Percentiles rank a stretch among this genome's conserved stretches.
These are phyloP conservation scores for Pteria penguin DNA, from an alignment of 2,888 invertebrate genomes.

Conservation along the genomic window DNA sequence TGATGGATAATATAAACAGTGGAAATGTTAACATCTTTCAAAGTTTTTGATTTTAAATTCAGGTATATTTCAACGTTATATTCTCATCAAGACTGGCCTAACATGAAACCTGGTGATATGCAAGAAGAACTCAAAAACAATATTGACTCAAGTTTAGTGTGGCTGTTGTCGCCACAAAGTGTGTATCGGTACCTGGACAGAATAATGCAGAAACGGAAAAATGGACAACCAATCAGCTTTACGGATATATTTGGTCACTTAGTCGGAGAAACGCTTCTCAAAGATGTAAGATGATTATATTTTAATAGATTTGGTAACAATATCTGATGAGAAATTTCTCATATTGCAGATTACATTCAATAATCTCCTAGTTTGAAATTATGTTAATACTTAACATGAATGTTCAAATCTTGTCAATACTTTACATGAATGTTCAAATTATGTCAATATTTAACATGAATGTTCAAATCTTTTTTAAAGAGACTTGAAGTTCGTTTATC, in stretches of 20 bases:
- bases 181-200: slow-evolving; percentile 74
- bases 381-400: too few species aligned
- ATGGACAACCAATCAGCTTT: slow-evolving; percentile 81
- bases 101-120: slow-evolving; percentile 76
- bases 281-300: slow-evolving; percentile 77
- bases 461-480: slow-evolving; percentile 57
- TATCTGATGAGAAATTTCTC: too few species aligned
- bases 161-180: slow-evolving; percentile 73
- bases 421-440: too few species aligned
- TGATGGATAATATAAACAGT: too few species aligned
- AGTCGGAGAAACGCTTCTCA: slow-evolving; percentile 80
- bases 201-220: slow-evolving; percentile 77
- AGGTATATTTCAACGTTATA: slow-evolving; percentile 81
- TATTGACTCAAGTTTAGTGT: slow-evolving; percentile 78
- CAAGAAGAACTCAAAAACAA: slow-evolving; percentile 77
- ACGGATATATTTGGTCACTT: slow-evolving; percentile 81
- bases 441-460: too few species aligned
- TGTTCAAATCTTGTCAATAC: not conserved
- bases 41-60: slow-evolving; percentile 15
- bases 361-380: too few species aligned
- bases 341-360: too few species aligned
- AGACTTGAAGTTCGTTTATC: slow-evolving; percentile 76
- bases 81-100: slow-evolving; percentile 80
- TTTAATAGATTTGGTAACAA: too few species aligned
- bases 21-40: too few species aligned